A percentile compares a stretch with the other conserved stretches of the same genome.
Evolutionary conservation across 2,888 invertebrate species (phyloP).

Genomic region (Chromoteleia sp.): DNA sequence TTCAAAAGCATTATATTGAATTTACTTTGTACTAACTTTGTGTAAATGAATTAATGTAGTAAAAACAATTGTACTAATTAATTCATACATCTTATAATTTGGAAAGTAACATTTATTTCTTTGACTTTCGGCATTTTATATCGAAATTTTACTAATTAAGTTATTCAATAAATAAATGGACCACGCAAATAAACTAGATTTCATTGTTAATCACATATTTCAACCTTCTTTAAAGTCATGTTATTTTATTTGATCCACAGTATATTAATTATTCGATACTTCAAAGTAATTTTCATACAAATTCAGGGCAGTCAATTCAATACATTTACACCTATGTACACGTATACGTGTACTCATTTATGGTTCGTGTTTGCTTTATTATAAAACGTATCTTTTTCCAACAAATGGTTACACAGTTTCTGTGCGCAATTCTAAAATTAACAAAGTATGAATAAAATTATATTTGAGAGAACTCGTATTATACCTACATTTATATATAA

Average conservation of each 20-base stretch:
- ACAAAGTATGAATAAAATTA: too few relatives aligned
- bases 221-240: neutral
- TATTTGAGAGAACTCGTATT: too few relatives aligned
- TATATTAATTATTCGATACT: neutral
- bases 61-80: neutral
- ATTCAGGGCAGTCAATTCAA: neutral
- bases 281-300: neutral
- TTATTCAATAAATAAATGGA: too few relatives aligned
- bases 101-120: neutral
- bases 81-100: neutral
- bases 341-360: too few relatives aligned
- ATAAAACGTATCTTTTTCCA: too few relatives aligned
- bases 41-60: neutral
- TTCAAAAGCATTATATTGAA: neutral
- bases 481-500: neutral
- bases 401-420: too few relatives aligned
- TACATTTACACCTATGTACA: too few relatives aligned
- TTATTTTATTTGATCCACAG: neutral
- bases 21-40: slow-evolving; percentile 9
- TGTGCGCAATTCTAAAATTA: too few relatives aligned
- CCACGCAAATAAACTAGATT: too few relatives aligned
- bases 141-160: too few relatives aligned
- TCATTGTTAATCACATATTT: neutral
- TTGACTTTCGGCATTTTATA: neutral
- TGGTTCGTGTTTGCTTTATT: too few relatives aligned